Evolutionary conservation across 2,888 invertebrate species (phyloP).

Genomic region (Augiades crinisus): DNA sequence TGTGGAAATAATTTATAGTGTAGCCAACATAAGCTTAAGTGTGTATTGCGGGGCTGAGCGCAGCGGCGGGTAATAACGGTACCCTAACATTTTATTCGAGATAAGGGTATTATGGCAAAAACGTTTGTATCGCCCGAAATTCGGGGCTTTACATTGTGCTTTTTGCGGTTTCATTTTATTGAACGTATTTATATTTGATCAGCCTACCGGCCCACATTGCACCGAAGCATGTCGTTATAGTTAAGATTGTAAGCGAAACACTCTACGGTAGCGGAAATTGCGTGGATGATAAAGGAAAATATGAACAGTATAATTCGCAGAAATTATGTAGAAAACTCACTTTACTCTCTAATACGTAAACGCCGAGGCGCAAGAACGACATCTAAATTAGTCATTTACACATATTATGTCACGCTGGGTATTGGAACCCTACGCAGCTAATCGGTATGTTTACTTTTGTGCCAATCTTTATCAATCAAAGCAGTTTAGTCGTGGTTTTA

Average conservation of each 20-base stretch:
- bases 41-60: conserved; percentile 12
- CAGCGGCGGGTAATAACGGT: conserved; percentile 26
- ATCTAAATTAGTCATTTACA: no score
- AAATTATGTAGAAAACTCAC: no score
- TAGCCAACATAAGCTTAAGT: conserved; percentile 15
- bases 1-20: conserved; percentile 23
- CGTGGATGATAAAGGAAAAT: not conserved
- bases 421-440: no score
- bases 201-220: not conserved
- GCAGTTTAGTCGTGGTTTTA: not conserved
- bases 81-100: conserved; percentile 19
- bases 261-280: not conserved
- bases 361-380: no score
- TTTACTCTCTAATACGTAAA: no score
- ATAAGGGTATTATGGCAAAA: conserved; percentile 20
- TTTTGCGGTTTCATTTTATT: conserved; percentile 18
- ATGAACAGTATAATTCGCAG: not conserved
- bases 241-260: not conserved
- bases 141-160: conserved; percentile 13
- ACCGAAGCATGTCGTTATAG: not conserved
- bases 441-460: no score
- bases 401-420: no score
- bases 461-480: no score
- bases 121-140: conserved; percentile 11
- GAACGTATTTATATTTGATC: conserved; percentile 9